phyloP scores from a whole-genome alignment of 1,140 invertebrate species.

The Helicoverpa armigera region DNA sequence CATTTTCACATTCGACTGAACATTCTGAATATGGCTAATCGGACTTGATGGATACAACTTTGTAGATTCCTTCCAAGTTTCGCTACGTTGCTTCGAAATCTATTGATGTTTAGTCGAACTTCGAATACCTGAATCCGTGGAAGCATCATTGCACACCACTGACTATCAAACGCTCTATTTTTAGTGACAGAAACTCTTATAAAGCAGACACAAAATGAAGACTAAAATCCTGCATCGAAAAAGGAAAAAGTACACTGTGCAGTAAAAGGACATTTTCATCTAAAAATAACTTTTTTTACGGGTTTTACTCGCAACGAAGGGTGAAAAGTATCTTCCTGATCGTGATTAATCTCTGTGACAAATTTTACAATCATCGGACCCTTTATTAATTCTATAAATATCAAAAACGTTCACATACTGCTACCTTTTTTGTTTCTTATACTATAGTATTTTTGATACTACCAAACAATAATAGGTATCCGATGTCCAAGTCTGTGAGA shows the following conservation, averaged over 20 bases:
- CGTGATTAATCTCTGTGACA: too few species aligned
- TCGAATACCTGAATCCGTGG: constrained; percentile 1
- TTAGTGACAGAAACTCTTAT: neutral
- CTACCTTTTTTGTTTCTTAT: neutral
- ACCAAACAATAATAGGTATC: neutral
- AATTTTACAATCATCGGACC: too few species aligned
- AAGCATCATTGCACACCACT: neutral
- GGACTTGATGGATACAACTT: constrained; percentile 22
- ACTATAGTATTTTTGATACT: too few species aligned
- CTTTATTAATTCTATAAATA: too few species aligned
- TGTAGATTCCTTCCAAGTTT: constrained; percentile 8
- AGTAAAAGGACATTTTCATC: too few species aligned
- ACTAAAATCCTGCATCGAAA: neutral
- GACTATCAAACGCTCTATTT: constrained; percentile 17
- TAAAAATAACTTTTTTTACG: too few species aligned
- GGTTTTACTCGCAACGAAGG: too few species aligned
- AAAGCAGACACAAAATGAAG: neutral
- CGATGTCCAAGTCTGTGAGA: neutral
- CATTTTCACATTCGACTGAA: constrained; percentile 40
- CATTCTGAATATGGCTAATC: constrained; percentile 33
- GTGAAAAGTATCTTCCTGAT: too few species aligned
- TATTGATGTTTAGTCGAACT: constrained; percentile 22
- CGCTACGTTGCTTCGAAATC: constrained; percentile 1
- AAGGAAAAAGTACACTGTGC: too few species aligned
- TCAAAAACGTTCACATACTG: too few species aligned